Evolutionary conservation across 2,113 vertebrate species (phyloP), one percentile per base, ranked within the genome.

Genomic region (Crypturellus undulatus): DNA sequence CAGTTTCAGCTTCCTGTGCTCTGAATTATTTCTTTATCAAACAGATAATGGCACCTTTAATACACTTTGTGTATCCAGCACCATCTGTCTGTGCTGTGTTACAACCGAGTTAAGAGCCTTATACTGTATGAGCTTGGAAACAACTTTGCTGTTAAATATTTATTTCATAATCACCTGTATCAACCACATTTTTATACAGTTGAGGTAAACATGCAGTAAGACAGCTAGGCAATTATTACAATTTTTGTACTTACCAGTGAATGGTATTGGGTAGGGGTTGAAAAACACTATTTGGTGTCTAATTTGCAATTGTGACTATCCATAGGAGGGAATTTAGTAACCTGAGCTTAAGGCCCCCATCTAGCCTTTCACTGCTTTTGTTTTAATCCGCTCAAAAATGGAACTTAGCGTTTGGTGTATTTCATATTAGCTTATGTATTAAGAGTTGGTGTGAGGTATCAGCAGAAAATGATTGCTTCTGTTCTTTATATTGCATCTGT

Each of bases 1-100:
- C 86, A 96, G 26, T 96, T 95, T 90, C 90, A 93, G 84, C 89
- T 87, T 92, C 75, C 96, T 94, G 85, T 79, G 78, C 70, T 92
- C 92, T 87, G 86, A 93, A 92, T 93, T 92, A 93, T 92, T 94
- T 87, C 70, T 87, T 91, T 96, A 93, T 94, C 73, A 77, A 90
- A 67, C 16, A 93, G 90, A 93, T 92, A 96, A 62, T 43, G 34
- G 24, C 4, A 5, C 86, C 86, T 84, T 93, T 94, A 95, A 89
- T 77, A 59, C 69, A 28, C 36, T 93, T 79, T 79, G 60, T 79
- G 43, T 38, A 69, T 84, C 40, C 70, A 89, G 54, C 51, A 77
- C 79, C 77, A 84, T 96, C 80, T 95, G 92, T 84, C 83, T 69
- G 10, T 0, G 2, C 69, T 69, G 6, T 64, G 51, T 63, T 80